phyloP scores from a whole-genome alignment of 2,888 invertebrate genomes.

The Eupithecia dodoneata region DNA sequence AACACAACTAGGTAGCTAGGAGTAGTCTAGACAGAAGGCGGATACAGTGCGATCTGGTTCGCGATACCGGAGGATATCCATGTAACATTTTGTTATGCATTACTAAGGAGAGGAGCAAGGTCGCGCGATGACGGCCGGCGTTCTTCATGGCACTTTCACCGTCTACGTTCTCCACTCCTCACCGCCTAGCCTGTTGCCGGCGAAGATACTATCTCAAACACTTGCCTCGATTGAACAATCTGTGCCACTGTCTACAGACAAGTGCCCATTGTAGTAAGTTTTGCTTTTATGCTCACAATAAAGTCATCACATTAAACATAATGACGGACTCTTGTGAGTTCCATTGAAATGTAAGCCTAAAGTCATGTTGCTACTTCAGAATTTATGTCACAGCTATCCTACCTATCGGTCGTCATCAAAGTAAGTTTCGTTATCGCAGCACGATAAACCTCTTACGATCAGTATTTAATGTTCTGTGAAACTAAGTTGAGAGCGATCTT shows the following conservation, averaged over 20 bases:
- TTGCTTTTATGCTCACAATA: constrained; percentile 27
- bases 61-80: constrained; percentile 44
- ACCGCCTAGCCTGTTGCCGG: constrained; percentile 40
- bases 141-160: constrained; percentile 71
- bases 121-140: constrained; percentile 57
- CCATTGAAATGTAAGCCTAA: constrained; percentile 23
- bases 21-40: constrained; percentile 30
- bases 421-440: constrained; percentile 24
- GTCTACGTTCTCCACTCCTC: constrained; percentile 52
- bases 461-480: constrained; percentile 21
- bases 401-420: constrained; percentile 23
- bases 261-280: constrained; percentile 30
- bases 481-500: constrained; percentile 13
- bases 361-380: constrained; percentile 16
- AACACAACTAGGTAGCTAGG: constrained; percentile 38
- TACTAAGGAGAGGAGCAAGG: constrained; percentile 64
- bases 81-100: constrained; percentile 50
- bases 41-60: constrained; percentile 30
- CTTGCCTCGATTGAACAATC: constrained; percentile 27
- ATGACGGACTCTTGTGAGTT: constrained; percentile 21
- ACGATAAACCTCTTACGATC: constrained; percentile 15
- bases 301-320: constrained; percentile 24
- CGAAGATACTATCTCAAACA: constrained; percentile 36
- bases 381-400: constrained; percentile 11
- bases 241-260: constrained; percentile 24